Conservation (phyloP, 2,888 invertebrate species). For the Meganola albula region DNA sequence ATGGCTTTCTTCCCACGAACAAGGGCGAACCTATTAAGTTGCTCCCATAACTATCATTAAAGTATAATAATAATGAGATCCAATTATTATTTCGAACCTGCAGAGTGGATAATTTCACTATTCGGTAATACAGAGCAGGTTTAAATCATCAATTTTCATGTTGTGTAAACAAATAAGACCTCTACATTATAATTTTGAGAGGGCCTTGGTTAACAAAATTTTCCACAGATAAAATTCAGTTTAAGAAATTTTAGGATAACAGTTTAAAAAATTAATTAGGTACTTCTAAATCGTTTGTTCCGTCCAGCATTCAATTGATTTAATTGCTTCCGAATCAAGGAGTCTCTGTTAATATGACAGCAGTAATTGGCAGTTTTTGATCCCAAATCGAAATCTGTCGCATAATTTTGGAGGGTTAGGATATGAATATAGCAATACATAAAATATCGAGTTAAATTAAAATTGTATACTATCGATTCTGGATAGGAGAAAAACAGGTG, state of each 20-base stretch:
- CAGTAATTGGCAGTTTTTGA: no score
- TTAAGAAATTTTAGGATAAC: slow-evolving; percentile 13
- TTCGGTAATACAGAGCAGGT: slow-evolving; percentile 32
- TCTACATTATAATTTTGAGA: no score
- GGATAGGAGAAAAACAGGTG: slow-evolving; percentile 47
- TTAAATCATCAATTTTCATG: slow-evolving; percentile 22
- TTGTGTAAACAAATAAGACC: slow-evolving; percentile 32
- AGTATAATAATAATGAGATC: slow-evolving; percentile 56
- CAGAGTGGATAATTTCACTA: slow-evolving; percentile 54
- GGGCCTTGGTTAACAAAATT: no score
- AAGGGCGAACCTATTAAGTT: slow-evolving; percentile 54
- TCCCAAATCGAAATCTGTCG: no score
- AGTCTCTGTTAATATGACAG: slow-evolving; percentile 29
- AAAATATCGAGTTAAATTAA: no score
- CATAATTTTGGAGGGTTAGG: no score
- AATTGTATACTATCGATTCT: no score
- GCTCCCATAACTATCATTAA: slow-evolving; percentile 63
- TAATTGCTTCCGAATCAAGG: slow-evolving; percentile 27
- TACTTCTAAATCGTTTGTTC: slow-evolving; percentile 17
- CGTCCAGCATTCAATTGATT: slow-evolving; percentile 29
- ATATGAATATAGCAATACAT: no score
- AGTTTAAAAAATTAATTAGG: slow-evolving; percentile 25
- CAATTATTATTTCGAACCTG: slow-evolving; percentile 58
- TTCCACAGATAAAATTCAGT: slow-evolving; percentile 14
- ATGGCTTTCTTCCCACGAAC: slow-evolving; percentile 54